Base-by-base conservation (phyloP, 2,888 invertebrate species). In the Pterostichus madidus region DNA sequence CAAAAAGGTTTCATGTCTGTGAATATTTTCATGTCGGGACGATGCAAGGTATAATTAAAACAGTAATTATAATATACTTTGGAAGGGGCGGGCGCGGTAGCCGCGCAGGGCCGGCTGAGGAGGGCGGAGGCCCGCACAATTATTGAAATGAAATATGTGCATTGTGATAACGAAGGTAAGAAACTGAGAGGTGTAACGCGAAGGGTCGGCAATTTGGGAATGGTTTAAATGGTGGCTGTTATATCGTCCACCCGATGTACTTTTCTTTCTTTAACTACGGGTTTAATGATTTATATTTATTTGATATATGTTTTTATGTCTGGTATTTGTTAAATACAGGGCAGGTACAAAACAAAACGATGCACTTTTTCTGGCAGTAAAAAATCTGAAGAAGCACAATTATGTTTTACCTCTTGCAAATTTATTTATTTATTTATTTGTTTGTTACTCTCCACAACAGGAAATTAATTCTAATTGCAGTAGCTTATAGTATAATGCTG, bases 1-100 rank as follows among this genome's bases (percentile, higher is more conserved):
- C 83, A 83, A 83, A 83, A 83, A 83, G 83, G 83, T 83, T 83
- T 76, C 77, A 83, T 83, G 83, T 83, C 83, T 83, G 81, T 81
- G 83, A 83, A 83, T 83, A 83, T 83, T 83, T 83, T 83, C 83
- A 76, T 83, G 83, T 83, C 86, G 85, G 85, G 85, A 39, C 84
- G 84, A 84, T 84, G 84, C 79, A 83, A 84, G 85, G 85, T 86
- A 86, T 86, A 87, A 87, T 87, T 87, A 87, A 87, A 87, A 86
- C 85, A 83, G 84, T 86, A 86, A 87, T 87, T 86, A 87, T 86
- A 86, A 85, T 86, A 86, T 85, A 85, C 83, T 84, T 84, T 85
- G 83, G 61, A 52, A 35, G 77, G 44, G 83, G 83, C 68, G 76
- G 83, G n/a, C 11, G 71, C 53, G 61, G 75, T 59, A 76, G 75